phyloP scores from a whole-genome alignment of 2,113 vertebrate species.

The Crotalus viridis region DNA sequence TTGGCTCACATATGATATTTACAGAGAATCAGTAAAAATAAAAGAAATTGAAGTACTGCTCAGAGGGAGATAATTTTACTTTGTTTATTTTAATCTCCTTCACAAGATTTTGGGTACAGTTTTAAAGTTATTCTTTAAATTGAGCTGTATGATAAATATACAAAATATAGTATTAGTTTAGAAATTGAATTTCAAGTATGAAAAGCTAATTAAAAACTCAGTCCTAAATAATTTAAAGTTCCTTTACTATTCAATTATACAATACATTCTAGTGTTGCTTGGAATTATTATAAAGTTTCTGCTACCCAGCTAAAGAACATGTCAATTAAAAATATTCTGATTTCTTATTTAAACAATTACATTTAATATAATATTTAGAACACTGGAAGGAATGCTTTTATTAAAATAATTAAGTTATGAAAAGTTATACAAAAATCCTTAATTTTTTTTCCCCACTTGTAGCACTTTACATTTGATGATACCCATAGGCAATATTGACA shows the following conservation, averaged over 20 bases:
- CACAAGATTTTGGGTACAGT: not conserved
- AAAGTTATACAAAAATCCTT: not conserved
- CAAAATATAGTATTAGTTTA: not conserved
- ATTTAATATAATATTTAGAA: not conserved
- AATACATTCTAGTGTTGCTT: not conserved
- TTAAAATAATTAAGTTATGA: not conserved
- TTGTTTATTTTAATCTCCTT: not conserved
- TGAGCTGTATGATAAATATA: not conserved
- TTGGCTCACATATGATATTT: not conserved
- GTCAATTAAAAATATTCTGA: not conserved
- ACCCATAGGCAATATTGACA: not conserved
- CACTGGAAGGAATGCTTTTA: not conserved
- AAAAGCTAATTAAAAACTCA: not conserved
- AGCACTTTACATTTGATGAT: not conserved
- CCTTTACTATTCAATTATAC: not conserved
- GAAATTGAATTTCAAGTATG: not conserved
- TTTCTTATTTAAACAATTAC: not conserved
- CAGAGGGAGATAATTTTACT: not conserved
- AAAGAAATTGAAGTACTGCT: not conserved
- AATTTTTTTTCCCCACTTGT: not conserved
- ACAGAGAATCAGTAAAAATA: too few species aligned
- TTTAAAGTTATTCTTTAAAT: not conserved
- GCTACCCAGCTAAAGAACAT: not conserved
- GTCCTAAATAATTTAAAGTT: not conserved
- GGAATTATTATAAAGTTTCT: not conserved